Conservation (phyloP, 2,888 invertebrate species). For the Archips crataeganus region DNA sequence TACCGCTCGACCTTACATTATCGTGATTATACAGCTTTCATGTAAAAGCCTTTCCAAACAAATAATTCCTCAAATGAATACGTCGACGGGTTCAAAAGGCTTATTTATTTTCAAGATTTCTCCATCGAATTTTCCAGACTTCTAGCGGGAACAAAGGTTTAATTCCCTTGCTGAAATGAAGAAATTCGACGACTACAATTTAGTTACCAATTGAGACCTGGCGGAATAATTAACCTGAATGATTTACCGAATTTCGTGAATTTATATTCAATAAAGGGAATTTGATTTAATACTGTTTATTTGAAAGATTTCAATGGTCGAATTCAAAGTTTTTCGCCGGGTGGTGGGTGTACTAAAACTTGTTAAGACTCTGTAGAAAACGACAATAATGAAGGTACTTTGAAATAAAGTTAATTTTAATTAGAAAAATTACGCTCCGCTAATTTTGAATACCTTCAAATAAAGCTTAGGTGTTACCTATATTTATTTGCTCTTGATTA, state of each 20-base stretch:
- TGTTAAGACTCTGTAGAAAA: not conserved
- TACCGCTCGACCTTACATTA: not conserved
- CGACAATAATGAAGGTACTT: not conserved
- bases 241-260: not conserved
- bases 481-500: no score
- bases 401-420: not conserved
- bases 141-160: not conserved
- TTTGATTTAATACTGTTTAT: constrained; percentile 7
- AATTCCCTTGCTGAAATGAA: not conserved
- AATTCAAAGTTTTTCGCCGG: not conserved
- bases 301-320: not conserved
- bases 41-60: constrained; percentile 1
- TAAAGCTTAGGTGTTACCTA: no score
- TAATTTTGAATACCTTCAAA: not conserved
- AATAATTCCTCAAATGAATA: not conserved
- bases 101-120: not conserved
- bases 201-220: constrained; percentile 1
- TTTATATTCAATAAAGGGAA: not conserved
- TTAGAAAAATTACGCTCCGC: not conserved
- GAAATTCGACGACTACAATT: not conserved
- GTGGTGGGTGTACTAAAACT: not conserved
- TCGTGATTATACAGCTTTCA: not conserved
- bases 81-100: not conserved
- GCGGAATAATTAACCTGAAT: constrained; percentile 3
- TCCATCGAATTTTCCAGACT: constrained; percentile 10